Evolutionary conservation across 1,140 invertebrate species (phyloP).

Genomic region (Drosophila athabasca): DNA sequence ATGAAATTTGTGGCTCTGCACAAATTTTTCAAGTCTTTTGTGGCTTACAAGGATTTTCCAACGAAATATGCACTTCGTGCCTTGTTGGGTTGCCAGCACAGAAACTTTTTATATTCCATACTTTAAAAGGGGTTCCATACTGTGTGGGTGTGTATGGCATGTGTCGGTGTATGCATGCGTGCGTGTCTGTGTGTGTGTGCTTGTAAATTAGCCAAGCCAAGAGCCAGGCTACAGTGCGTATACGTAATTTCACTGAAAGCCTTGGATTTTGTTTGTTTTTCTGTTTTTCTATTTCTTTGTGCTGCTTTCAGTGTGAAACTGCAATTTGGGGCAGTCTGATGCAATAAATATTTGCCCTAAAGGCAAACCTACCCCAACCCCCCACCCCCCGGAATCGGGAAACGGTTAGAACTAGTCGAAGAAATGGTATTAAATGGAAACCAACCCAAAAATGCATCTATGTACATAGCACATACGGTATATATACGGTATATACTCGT

Average conservation of each 20-base stretch:
- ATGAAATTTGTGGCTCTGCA: slow-evolving; percentile 74
- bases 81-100: slow-evolving; percentile 46
- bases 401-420: too few relatives aligned
- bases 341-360: slow-evolving; percentile 20
- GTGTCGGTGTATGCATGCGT: neutral
- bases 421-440: too few relatives aligned
- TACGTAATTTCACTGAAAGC: slow-evolving; percentile 63
- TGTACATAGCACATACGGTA: neutral
- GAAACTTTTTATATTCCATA: slow-evolving; percentile 64
- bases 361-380: neutral
- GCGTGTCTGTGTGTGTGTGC: slow-evolving; percentile 2
- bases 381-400: too few relatives aligned
- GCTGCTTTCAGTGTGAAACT: slow-evolving; percentile 11
- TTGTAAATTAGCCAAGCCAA: slow-evolving; percentile 58
- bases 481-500: neutral
- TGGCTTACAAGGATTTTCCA: slow-evolving; percentile 77
- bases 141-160: neutral
- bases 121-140: slow-evolving; percentile 30
- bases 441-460: slow-evolving; percentile 2
- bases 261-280: slow-evolving; percentile 24
- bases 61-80: slow-evolving; percentile 75
- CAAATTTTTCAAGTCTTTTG: slow-evolving; percentile 81
- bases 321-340: slow-evolving; percentile 39
- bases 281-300: slow-evolving; percentile 18
- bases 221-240: slow-evolving; percentile 54